A percentile compares a stretch with the other conserved stretches of the same genome.
Evolutionary conservation across 2,113 vertebrate genomes (phyloP).

Genomic region (Chionomys nivalis): DNA sequence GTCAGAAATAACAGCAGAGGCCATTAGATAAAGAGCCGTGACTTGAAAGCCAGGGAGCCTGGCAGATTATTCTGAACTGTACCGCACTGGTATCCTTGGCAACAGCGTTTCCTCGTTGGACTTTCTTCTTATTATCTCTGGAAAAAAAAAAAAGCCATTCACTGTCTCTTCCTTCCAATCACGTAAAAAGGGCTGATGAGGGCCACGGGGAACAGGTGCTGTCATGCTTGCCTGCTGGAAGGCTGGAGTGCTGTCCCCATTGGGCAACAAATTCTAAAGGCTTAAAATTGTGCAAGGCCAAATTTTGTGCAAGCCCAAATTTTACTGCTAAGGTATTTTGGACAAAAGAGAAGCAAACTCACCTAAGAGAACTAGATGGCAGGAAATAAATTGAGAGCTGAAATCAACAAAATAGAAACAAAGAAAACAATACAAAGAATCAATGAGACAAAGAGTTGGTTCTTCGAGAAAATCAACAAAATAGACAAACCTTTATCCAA

Average conservation of each 20-base stretch:
- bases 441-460: too few species aligned
- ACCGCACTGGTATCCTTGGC: not conserved
- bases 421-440: too few species aligned
- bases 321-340: not conserved
- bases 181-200: not conserved
- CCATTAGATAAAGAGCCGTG: not conserved
- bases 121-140: not conserved
- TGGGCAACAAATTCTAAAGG: not conserved
- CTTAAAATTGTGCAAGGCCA: not conserved
- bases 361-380: too few species aligned
- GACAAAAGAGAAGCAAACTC: not conserved
- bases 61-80: not conserved
- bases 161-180: not conserved
- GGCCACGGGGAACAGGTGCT: not conserved
- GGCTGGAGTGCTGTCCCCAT: not conserved
- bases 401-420: too few species aligned
- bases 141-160: too few species aligned
- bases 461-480: too few species aligned
- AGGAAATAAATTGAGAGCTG: too few species aligned
- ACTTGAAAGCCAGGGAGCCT: not conserved
- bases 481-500: too few species aligned
- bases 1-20: not conserved
- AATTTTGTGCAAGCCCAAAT: conserved; percentile 1
- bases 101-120: not conserved
- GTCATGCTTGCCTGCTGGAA: not conserved